Evolutionary conservation across 2,113 vertebrate genomes (phyloP), one percentile per base, ranked within the genome.

Genomic region (Anseranas semipalmata): DNA sequence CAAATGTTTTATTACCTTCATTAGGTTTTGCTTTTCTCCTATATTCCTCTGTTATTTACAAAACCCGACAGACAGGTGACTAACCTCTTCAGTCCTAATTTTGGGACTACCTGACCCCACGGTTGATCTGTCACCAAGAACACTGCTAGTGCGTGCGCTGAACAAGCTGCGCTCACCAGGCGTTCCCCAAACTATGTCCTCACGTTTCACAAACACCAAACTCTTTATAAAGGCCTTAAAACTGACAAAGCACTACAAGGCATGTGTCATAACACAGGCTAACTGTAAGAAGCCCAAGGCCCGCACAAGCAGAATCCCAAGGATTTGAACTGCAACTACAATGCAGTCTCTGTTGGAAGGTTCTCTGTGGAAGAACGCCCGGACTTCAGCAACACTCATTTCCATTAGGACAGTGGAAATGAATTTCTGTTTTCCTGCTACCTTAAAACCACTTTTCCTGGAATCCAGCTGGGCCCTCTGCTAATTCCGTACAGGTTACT

Each of bases 291-390:
- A 90, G 73, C 10, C 3, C 20, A 46, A 68, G 50, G 63, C 33
- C 48, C 66, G 79, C 33, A 83, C 59, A 74, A 80, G 63, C 19
- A 86, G 25, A 86, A 70, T 3, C 32, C 16, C 37, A 50, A 2
- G 85, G 77, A 65, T 6, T 7, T 9, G 8, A 58, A 62, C 0
- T 66, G 43, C 22, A 45, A 68, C 52, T 13, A 6, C 2, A 10
- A 9, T 6, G 20, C 1, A 30, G 18, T 55, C 33, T 30, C 58
- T 39, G 8, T 6, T 52, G 60, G 37, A 87, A 76, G 39, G 20
- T 12, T 87, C n/a, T 58, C 37, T 4, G 1, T 0, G 10, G 55
- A 50, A 77, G 5, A 56, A 33, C 1, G 9, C 30, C n/a, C 60
- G 50, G 73, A 32, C 7, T 74, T 62, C 55, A 63, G 50, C 56